Conservation (phyloP, 2,113 vertebrate species). For the Indicator maculatus region DNA sequence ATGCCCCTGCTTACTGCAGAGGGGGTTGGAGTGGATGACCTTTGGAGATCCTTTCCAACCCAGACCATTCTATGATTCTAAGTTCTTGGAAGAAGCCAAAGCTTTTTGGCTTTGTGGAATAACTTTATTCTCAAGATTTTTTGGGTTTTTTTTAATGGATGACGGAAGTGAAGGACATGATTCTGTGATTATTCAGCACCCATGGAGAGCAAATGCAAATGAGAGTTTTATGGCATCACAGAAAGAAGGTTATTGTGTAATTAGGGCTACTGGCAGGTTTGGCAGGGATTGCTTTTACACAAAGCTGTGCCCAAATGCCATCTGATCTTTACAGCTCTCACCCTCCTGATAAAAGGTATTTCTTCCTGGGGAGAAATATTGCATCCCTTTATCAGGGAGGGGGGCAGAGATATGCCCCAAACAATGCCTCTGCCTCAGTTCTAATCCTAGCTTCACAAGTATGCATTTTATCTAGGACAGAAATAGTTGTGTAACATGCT, state of each 20-base stretch:
- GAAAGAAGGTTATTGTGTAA: neutral
- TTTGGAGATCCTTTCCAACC: too few species aligned
- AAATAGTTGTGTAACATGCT: neutral
- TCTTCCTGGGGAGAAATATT: neutral
- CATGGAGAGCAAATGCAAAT: neutral
- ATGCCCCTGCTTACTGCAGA: too few species aligned
- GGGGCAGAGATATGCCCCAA: neutral
- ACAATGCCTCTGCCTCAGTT: fast-evolving
- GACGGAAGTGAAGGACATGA: neutral
- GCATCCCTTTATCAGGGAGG: neutral
- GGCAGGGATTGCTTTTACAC: neutral
- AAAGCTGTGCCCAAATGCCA: neutral
- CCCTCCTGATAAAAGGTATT: neutral
- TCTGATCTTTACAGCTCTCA: neutral
- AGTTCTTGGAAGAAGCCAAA: neutral
- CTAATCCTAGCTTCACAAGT: neutral
- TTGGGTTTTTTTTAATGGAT: neutral
- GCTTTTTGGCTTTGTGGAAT: neutral
- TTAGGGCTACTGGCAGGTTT: neutral
- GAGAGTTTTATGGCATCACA: neutral
- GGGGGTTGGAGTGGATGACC: too few species aligned
- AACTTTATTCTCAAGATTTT: neutral
- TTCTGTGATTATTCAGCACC: neutral
- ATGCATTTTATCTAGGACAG: neutral
- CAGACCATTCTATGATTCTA: too few species aligned